A percentile compares a stretch with the other conserved stretches of the same genome.
These are phyloP conservation scores for Ceratina japonica DNA, from an alignment of 1,140 invertebrate species.

Conservation along the genomic window DNA sequence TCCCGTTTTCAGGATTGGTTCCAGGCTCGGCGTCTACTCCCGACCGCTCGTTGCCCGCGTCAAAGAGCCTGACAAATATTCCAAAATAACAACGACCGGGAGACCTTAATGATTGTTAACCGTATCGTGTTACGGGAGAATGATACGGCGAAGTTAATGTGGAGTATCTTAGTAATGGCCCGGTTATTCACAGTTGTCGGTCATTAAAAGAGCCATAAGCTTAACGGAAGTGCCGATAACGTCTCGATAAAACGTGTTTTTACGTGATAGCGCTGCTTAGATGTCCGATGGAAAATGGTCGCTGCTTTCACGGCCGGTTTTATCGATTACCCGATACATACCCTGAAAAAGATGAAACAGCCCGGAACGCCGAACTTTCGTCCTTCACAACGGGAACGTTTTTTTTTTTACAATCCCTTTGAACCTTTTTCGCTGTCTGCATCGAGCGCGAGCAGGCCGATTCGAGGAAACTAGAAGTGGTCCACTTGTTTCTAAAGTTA, in stretches of 20 bases:
- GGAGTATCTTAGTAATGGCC: not conserved
- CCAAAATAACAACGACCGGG: too few species aligned
- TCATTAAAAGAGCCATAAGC: not conserved
- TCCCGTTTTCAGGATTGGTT: too few species aligned
- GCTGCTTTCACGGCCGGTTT: not conserved
- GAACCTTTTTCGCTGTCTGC: not conserved
- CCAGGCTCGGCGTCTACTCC: too few species aligned
- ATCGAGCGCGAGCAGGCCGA: not conserved
- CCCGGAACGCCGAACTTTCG: not conserved
- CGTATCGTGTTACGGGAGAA: not conserved
- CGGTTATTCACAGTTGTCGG: not conserved
- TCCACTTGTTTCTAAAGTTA: constrained; percentile 57
- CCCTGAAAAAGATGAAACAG: not conserved
- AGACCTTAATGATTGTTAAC: too few species aligned
- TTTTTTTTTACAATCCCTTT: not conserved
- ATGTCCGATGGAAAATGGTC: not conserved
- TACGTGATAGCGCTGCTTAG: not conserved
- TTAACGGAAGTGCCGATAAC: not conserved
- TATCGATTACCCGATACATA: not conserved
- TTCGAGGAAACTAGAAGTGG: constrained; percentile 35
- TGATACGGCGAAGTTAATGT: not conserved
- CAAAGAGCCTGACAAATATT: too few species aligned
- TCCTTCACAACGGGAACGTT: not conserved
- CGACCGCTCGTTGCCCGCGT: too few species aligned
- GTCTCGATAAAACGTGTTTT: not conserved